Conservation (phyloP, 2,888 invertebrate genomes). For the Ectropis crepuscularia region DNA sequence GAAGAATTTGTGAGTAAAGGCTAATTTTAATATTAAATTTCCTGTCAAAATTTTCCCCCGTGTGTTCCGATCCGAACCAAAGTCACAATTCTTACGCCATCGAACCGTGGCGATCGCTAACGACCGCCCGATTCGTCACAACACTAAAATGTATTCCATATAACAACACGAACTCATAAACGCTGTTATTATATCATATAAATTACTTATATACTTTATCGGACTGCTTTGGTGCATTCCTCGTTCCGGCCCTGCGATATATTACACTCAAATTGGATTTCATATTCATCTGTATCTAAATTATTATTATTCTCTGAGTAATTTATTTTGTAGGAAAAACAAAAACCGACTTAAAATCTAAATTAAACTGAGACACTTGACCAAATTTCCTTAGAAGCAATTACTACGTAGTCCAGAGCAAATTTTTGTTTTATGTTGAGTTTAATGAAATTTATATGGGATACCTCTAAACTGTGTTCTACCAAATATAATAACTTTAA, state of each 20-base stretch:
- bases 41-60: conserved; percentile 46
- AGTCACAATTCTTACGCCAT: conserved; percentile 66
- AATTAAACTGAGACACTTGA: too few relatives aligned
- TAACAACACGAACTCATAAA: conserved; percentile 60
- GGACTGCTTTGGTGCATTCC: conserved; percentile 45
- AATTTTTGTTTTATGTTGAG: too few relatives aligned
- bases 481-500: too few relatives aligned
- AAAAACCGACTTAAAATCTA: too few relatives aligned
- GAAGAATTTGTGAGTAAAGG: too few relatives aligned
- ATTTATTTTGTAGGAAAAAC: too few relatives aligned
- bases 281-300: conserved; percentile 13
- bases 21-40: background rate
- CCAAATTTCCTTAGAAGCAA: too few relatives aligned
- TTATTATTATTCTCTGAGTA: too few relatives aligned
- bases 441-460: too few relatives aligned
- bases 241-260: conserved; percentile 45
- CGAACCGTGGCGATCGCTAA: conserved; percentile 72
- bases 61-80: conserved; percentile 43
- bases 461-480: too few relatives aligned
- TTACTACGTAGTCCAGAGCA: too few relatives aligned
- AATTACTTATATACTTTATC: conserved; percentile 41
- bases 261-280: conserved; percentile 38
- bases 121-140: conserved; percentile 70
- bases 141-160: conserved; percentile 74
- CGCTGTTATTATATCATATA: conserved; percentile 49